Evolutionary conservation across 2,797 vertebrate species (phyloP), one percentile per base, ranked within the genome.

Genomic region (Acrossocheilus fasciatus): DNA sequence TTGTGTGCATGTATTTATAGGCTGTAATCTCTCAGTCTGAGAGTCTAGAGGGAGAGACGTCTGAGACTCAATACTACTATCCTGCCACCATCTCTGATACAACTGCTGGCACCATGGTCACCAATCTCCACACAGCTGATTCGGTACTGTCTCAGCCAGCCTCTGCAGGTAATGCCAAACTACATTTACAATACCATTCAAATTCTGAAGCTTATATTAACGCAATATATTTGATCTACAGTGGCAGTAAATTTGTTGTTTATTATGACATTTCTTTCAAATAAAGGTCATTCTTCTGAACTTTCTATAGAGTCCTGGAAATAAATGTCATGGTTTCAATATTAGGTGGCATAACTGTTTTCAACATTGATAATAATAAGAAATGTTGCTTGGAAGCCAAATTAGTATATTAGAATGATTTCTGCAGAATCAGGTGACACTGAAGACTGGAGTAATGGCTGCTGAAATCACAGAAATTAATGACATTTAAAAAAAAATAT

Each of bases 51-150:
- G 94, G 93, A n/a, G 85, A 94, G 62, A 89, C 90, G 69, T 90
- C 96, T 0, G 97, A 98, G 92, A 96, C 97, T 0, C 98, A 98
- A 89, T 99, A 98, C 89, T 98, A 98, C 86, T 98, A 98, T 91
- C 97, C 98, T 0, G 95, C 97, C 84, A 94, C 97, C 90, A 94
- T 96, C 41, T 91, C 95, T 39, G 95, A 96, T 4, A 93, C 94
- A 77, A 89, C 94, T n/a, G 91, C 94, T 0, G 94, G 94, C 43
- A 93, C 96, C 81, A 96, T 96, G 95, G 97, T 98, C 0, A 97
- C 97, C 89, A 97, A 97, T 2, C 96, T 98, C 5, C 97, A 98
- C 92, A 96, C 96, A 18, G 96, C 97, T 0, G 97, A 98, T 85
- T 95, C 97, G 0, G 92, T 99, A 5, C 93, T 98, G 83, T 95